Percentiles rank a stretch among this genome's conserved stretches.
These are phyloP conservation scores for Allolobophora icterica DNA, from an alignment of 2,888 invertebrate genomes.

Conservation along the genomic window DNA sequence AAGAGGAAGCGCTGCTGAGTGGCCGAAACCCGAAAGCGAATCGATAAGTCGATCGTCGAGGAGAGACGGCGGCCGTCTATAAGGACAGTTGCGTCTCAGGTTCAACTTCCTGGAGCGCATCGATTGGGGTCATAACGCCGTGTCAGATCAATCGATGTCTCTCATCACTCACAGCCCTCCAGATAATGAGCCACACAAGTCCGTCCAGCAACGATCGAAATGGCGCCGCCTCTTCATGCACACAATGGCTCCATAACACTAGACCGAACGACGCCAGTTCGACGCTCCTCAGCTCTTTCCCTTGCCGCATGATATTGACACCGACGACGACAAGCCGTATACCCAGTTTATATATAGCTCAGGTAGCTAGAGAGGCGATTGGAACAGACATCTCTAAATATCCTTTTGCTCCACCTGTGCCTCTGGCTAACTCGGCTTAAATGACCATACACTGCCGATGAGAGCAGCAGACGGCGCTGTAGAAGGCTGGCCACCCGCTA, in stretches of 20 bases:
- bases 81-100: background rate
- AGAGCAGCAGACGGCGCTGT: too few relatives aligned
- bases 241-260: background rate
- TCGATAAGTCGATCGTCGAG: background rate
- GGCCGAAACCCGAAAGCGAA: background rate
- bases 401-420: too few relatives aligned
- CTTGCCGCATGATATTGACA: background rate
- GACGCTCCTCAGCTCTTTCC: background rate
- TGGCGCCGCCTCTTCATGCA: background rate
- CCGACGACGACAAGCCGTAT: background rate
- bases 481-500: too few relatives aligned
- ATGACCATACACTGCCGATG: too few relatives aligned
- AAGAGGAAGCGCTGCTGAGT: constrained; percentile 17
- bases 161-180: background rate
- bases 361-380: too few relatives aligned
- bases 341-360: too few relatives aligned
- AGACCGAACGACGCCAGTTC: background rate
- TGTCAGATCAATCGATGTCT: constrained; percentile 2
- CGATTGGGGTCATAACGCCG: constrained; percentile 1
- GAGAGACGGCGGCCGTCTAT: too few relatives aligned
- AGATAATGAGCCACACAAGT: background rate
- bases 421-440: too few relatives aligned
- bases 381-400: too few relatives aligned
- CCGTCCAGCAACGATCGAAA: background rate
- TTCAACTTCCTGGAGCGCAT: background rate